phyloP scores from a whole-genome alignment of 2,797 vertebrate genomes.

The Gymnothorax reevesii region DNA sequence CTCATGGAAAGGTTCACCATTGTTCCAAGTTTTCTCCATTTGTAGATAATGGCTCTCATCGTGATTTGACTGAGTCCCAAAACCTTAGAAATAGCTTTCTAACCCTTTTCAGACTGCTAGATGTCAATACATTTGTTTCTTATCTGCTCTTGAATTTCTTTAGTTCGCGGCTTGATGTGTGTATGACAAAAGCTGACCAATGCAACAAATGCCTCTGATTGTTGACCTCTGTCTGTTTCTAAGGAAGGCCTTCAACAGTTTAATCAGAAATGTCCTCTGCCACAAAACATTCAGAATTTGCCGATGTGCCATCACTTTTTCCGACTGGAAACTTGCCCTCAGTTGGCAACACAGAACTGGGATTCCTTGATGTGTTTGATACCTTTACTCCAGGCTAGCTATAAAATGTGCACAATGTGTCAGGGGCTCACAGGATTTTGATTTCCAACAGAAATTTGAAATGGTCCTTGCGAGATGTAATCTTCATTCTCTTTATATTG shows the following conservation, averaged over 20 bases:
- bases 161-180: too few species aligned
- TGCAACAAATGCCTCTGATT: too few species aligned
- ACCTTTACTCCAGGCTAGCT: background rate
- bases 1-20: too few species aligned
- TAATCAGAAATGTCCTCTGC: background rate
- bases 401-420: background rate
- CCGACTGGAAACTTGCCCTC: background rate
- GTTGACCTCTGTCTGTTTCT: too few species aligned
- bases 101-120: too few species aligned
- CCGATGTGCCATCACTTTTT: background rate
- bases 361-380: background rate
- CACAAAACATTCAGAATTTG: background rate
- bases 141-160: too few species aligned
- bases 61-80: too few species aligned
- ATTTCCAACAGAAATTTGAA: background rate
- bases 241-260: background rate
- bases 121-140: too few species aligned
- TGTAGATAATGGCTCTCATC: too few species aligned
- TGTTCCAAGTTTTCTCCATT: too few species aligned
- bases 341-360: background rate
- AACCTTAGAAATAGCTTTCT: too few species aligned
- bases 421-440: background rate
- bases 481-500: slow-evolving; percentile 7
- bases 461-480: slow-evolving; percentile 3
- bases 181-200: too few species aligned